A percentile compares a stretch with the other conserved stretches of the same genome.
Evolutionary conservation across 2,888 invertebrate species (phyloP).

Genomic region (Drosophila trichaetosa): DNA sequence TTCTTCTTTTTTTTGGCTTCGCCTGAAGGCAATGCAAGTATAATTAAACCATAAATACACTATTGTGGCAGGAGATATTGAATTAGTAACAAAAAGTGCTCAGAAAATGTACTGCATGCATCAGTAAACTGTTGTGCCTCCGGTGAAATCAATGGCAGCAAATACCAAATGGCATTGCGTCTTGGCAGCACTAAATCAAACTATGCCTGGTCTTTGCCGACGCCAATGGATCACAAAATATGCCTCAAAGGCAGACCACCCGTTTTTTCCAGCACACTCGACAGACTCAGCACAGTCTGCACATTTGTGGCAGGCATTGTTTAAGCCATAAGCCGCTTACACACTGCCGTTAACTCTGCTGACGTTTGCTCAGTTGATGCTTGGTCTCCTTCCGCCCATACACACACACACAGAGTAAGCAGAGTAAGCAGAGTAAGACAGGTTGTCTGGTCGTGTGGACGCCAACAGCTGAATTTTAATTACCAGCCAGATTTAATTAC

Average conservation of each 20-base stretch:
- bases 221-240: slow-evolving; percentile 1
- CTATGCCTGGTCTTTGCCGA: background rate
- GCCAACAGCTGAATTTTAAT: slow-evolving; percentile 62
- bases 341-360: slow-evolving; percentile 2
- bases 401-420: background rate
- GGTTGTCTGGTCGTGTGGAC: slow-evolving; percentile 9
- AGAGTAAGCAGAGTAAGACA: background rate
- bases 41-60: background rate
- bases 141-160: background rate
- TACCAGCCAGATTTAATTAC: slow-evolving; percentile 66
- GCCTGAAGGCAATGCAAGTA: background rate
- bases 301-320: slow-evolving; percentile 44
- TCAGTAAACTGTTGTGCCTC: background rate
- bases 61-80: background rate
- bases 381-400: slow-evolving; percentile 9
- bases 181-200: background rate
- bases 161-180: background rate
- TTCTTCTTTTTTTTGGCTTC: background rate
- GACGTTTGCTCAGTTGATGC: slow-evolving; percentile 1
- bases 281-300: background rate
- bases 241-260: slow-evolving; percentile 18
- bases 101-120: background rate
- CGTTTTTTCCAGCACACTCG: background rate
- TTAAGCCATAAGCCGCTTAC: slow-evolving; percentile 61
- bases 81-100: background rate